Base-by-base conservation (phyloP, 2,888 invertebrate genomes). In the Electrophaes corylata region DNA sequence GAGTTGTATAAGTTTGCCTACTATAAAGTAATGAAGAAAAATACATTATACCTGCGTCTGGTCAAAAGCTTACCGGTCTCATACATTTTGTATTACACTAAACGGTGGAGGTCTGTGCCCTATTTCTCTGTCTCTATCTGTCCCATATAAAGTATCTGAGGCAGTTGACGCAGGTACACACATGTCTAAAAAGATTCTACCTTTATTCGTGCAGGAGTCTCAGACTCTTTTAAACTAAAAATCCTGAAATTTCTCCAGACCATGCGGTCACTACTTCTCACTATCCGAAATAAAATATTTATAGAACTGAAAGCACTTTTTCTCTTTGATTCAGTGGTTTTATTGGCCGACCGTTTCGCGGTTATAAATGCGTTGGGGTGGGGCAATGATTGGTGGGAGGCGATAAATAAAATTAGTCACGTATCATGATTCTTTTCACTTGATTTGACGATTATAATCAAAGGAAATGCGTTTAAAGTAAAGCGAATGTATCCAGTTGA, bases 321-420 rank as follows among this genome's bases (percentile, higher is more conserved):
- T 91, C 91, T 90, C 89, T 90, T 90, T 91, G 91, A 91, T 91
- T 91, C 91, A 91, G 84, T 90, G 89, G 88, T 90, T 91, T 88
- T 91, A 91, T 91, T 91, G 91, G 89, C 77, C 72, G 82, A 73
- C 83, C 83, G 83, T 82, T 86, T 82, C 81, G 84, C 79, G 81
- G 86, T 87, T 85, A 89, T 87, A 88, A 84, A 89, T 90, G 87
- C 83, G 81, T 72, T 73, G 69, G 72, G 83, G 40, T 49, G 53
- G 43, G 57, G 43, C 23, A 5, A 26, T 39, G 47, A 19, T 40
- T 20, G 47, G 54, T 31, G 76, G 52, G 18, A 14, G 62, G 45
- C 53, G 45, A 54, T 90, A 90, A 87, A 91, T 90, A 89, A 89
- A 89, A 90, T 91, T 90, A 90, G 88, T 85, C 82, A 80, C 87